These are phyloP conservation scores for Leptinotarsa defecta DNA, from an alignment of 1,140 invertebrate genomes.

Conservation along the genomic window DNA sequence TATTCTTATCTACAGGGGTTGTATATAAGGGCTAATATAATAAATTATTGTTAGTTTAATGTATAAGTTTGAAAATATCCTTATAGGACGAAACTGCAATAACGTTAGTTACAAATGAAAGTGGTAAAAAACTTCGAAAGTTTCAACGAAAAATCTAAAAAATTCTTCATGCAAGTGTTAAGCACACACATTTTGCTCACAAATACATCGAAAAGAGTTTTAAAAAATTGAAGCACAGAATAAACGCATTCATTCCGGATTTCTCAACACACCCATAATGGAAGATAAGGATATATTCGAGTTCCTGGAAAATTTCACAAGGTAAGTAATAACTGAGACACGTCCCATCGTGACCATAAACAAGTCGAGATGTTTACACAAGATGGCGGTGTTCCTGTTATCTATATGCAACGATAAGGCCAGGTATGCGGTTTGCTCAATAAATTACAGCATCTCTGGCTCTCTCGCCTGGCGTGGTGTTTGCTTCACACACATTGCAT, in stretches of 20 bases:
- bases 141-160: too few relatives aligned
- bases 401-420: constrained; percentile 47
- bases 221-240: neutral
- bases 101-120: too few relatives aligned
- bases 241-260: too few relatives aligned
- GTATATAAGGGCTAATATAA: too few relatives aligned
- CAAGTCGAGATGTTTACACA: constrained; percentile 47
- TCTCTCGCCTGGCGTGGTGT: constrained; percentile 34
- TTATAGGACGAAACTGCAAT: too few relatives aligned
- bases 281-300: constrained; percentile 17
- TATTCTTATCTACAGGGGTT: too few relatives aligned
- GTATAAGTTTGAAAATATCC: too few relatives aligned
- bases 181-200: too few relatives aligned
- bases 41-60: too few relatives aligned
- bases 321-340: constrained; percentile 33
- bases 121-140: too few relatives aligned
- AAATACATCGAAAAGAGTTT: neutral
- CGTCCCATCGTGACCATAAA: constrained; percentile 47
- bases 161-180: too few relatives aligned
- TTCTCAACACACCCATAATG: too few relatives aligned
- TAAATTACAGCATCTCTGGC: constrained; percentile 49
- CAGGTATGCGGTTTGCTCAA: constrained; percentile 50
- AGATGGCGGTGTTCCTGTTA: constrained; percentile 49
- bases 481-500: constrained; percentile 30
- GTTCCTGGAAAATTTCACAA: constrained; percentile 47